These are phyloP conservation scores for Therioaphis trifolii DNA, from an alignment of 2,888 invertebrate species.

Conservation along the genomic window DNA sequence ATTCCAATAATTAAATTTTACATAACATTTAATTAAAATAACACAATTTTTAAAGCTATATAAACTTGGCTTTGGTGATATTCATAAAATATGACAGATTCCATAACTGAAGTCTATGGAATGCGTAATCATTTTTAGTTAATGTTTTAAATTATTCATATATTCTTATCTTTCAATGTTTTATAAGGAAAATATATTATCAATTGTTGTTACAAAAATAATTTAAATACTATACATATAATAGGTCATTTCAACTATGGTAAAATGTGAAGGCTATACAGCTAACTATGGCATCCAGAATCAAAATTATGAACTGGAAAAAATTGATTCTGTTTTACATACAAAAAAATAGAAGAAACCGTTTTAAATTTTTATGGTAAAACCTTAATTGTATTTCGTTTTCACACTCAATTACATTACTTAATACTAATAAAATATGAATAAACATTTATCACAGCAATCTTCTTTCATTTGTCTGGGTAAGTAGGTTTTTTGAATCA, in stretches of 20 bases:
- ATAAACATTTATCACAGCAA: not conserved
- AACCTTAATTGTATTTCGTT: not conserved
- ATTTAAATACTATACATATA: not conserved
- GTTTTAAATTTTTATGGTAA: not conserved
- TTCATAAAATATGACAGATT: too few relatives aligned
- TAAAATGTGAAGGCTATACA: constrained; percentile 45
- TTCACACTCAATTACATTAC: not conserved
- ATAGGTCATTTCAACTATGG: constrained; percentile 26
- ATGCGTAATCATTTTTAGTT: too few relatives aligned
- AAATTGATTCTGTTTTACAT: not conserved
- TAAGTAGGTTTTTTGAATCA: constrained; percentile 12
- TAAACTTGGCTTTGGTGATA: too few relatives aligned
- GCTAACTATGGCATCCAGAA: not conserved
- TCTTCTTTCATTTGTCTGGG: not conserved
- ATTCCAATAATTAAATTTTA: too few relatives aligned
- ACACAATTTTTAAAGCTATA: too few relatives aligned
- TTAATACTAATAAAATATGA: not conserved
- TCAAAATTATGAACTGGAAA: not conserved
- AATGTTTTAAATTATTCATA: too few relatives aligned
- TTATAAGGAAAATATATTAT: not conserved
- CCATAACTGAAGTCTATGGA: too few relatives aligned
- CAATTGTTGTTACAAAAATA: not conserved
- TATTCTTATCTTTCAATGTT: too few relatives aligned
- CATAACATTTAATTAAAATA: too few relatives aligned
- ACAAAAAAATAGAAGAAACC: not conserved